Evolutionary conservation across 2,797 vertebrate genomes (phyloP), one percentile per base, ranked within the genome.

Genomic region (Mormyrops boulengeri): DNA sequence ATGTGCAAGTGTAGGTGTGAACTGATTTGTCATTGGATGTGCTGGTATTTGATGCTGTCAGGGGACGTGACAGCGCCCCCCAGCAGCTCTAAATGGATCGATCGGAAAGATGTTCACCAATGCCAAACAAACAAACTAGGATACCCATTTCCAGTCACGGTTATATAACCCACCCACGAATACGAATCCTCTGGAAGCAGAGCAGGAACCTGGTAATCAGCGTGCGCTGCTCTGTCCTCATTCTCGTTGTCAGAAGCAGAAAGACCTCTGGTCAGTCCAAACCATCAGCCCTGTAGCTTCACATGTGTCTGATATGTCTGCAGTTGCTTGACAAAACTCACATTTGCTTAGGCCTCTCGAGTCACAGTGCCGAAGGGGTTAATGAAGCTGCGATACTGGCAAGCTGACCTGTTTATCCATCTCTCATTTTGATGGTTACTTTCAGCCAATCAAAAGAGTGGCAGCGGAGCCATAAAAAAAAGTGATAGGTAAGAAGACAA

Each of bases 111-210:
- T 47, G 38, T 26, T 66, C 22, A 2, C 62, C n/a, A 7, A 88
- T 47, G 62, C 38, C 55, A 88, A 50, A 88, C 12, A 47, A 88
- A 30, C 55, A 62, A 41, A 66, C 6, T 2, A 41, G 38, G 69
- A 47, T 44, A 88, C 12, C 14, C 22, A 41, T 57, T 87, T 87
- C n/a, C 49, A 87, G 49, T 34, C 52, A 87, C 52, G n/a, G 57
- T 62, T 88, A 53, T 22, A 66, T 88, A 88, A 66, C 41, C 57
- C 57, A 9, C 85, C 85, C 85, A 87, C 85, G 53, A 60, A 60
- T 34, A 60, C 14, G 4, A 57, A 41, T 41, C 85, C 34, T 55
- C 2, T 60, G 34, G 85, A 87, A 60, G 53, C 85, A 87, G 14
- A 87, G 41, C 50, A 60, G 85, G 34, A 60, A 8, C 2, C 30